Evolutionary conservation across 2,797 vertebrate species (phyloP), one percentile per base, ranked within the genome.

Genomic region (Sardinella longiceps): DNA sequence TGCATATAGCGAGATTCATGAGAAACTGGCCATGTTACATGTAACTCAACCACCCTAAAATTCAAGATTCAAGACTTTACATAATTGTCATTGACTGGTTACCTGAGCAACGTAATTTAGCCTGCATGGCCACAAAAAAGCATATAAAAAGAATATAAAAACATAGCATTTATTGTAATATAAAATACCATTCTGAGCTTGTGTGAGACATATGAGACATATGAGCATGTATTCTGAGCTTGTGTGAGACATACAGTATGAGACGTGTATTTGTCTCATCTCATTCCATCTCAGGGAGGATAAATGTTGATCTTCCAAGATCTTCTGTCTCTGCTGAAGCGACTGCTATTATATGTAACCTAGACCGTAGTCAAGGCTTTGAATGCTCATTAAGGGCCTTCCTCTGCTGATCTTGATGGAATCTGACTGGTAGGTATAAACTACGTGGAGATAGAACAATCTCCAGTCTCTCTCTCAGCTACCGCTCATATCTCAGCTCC

Each of bases 391-490:
- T 86, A 87, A 28, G 81, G 7, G 7, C 7, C 3, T 7, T 84
- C 89, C 91, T 92, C 90, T 90, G 87, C 85, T 85, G 81, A 80
- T 60, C 89, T 86, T 88, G 86, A 86, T 91, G 90, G 86, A 91
- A 89, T 92, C 91, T 91, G 89, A 90, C 90, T 91, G 91, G 89
- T 89, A 88, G 90, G 15, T 83, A 46, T 25, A 9, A 82, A n/a
- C n/a, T 56, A 50, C 51, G n/a, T 43, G 25, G 25, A 28, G 56
- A 81, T 25, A 84, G 80, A 45, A 37, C 25, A 33, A 46, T 48
- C 66, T 2, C 12, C n/a, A 18, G 23, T 12, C 18, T 90, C 87
- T 85, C 58, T 48, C n/a, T n/a, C n/a, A n/a, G n/a, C n/a, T n/a
- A n/a, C n/a, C n/a, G 81, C 84, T 88, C 87, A 91, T 91, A 70